Evolutionary conservation across 1,140 invertebrate genomes (phyloP).

Genomic region (Lordiphosa clarofinis): DNA sequence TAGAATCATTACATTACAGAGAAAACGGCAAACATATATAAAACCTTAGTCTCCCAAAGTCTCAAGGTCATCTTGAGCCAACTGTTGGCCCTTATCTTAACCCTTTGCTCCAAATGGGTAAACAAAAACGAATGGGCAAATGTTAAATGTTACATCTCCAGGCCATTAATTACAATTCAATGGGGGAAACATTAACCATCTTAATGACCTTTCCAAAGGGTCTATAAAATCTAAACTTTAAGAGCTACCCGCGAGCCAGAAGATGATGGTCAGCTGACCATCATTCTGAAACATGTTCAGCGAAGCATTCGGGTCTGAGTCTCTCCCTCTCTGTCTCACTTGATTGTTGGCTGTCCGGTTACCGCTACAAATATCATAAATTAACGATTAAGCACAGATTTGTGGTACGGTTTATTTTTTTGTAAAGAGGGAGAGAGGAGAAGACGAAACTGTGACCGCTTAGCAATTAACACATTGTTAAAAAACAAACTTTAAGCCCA

Average conservation of each 20-base stretch:
- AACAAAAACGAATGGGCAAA: conserved; percentile 29
- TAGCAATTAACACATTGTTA: conserved; percentile 73
- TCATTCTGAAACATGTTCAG: conserved; percentile 33
- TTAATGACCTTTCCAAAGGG: conserved; percentile 39
- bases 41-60: too few species aligned
- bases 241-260: conserved; percentile 44
- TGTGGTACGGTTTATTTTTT: conserved; percentile 48
- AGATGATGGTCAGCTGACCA: conserved; percentile 23
- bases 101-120: conserved; percentile 6
- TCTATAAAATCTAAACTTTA: conserved; percentile 52
- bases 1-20: too few species aligned
- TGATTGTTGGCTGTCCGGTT: conserved; percentile 62
- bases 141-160: conserved; percentile 26
- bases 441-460: conserved; percentile 29
- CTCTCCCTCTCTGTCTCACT: conserved; percentile 9
- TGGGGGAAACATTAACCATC: conserved; percentile 12
- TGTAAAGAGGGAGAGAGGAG: not conserved
- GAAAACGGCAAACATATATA: too few species aligned
- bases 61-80: not conserved
- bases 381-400: conserved; percentile 75
- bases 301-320: conserved; percentile 40
- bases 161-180: conserved; percentile 3
- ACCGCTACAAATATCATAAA: conserved; percentile 73
- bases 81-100: not conserved
- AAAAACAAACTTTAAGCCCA: conserved; percentile 37